Base-by-base conservation (phyloP, 2,888 invertebrate genomes). In the Sarcophaga subvicina region DNA sequence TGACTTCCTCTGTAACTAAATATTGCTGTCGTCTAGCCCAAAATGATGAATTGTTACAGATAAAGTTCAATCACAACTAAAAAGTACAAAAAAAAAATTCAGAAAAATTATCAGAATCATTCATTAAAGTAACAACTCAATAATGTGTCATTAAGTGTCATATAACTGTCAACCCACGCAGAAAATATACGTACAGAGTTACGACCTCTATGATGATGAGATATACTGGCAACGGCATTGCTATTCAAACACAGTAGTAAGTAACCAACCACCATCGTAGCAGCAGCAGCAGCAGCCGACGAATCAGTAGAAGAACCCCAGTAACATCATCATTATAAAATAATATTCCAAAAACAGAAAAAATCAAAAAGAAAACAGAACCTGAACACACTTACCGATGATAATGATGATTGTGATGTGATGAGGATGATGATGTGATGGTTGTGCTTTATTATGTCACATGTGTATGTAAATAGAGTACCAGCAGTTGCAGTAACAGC, bases 41-140 rank as follows among this genome's bases (percentile, higher is more conserved):
- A 17, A 37, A 54, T 54, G 71, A 82, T 84, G 59, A 70, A 80
- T 75, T 80, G 20, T 80, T 70, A 75, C 64, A 70, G 69, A 75
- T 64, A 70, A 80, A 70, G n/a, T 11, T 11, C 62, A 49, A 54
- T 20, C 5, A 49, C 20, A 67, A 75, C 49, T 71, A 76, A 25
- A 85, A 27, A 17, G 17, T 12, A 14, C 12, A 54, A 54, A 54
- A 17, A 54, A 14, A 17, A n/a, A 66, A 17, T 62, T 20, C 66
- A 80, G 76, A 77, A 71, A 85, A 71, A 76, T 80, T 80, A 80
- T 80, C 81, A 82, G 84, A 87, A 84, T 84, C 84, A 87, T 87
- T 87, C 79, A 87, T 84, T 87, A 87, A 87, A 87, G 84, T 84
- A 87, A 87, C 87, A 87, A 87, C 87, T 87, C 87, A 87, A 87